Percentiles rank a stretch among this genome's conserved stretches.
Conservation (phyloP, 1,140 invertebrate genomes). For the Pygmarrhopalites habei region DNA sequence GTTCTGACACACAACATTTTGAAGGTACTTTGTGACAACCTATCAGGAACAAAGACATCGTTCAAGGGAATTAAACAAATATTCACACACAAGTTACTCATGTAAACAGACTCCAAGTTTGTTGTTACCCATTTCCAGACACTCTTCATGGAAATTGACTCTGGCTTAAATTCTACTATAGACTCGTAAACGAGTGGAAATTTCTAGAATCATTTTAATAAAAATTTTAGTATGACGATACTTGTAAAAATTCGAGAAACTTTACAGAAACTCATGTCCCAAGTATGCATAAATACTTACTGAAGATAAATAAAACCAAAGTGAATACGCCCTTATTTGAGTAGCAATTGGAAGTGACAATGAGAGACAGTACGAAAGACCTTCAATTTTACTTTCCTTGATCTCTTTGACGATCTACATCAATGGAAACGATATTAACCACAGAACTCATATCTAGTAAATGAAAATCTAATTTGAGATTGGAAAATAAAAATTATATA, state of each 20-base stretch:
- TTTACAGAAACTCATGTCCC: too few species aligned
- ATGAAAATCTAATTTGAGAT: too few species aligned
- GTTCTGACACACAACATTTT: slow-evolving; percentile 44
- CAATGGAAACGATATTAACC: too few species aligned
- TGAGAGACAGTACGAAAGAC: slow-evolving; percentile 47
- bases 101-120: too few species aligned
- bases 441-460: too few species aligned
- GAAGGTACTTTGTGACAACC: slow-evolving; percentile 47
- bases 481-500: too few species aligned
- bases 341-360: slow-evolving; percentile 48
- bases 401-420: slow-evolving; percentile 45
- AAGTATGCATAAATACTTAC: too few species aligned
- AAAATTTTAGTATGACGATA: too few species aligned
- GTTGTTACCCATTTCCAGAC: slow-evolving; percentile 61
- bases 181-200: slow-evolving; percentile 20
- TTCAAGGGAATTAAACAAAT: too few species aligned
- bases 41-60: too few species aligned
- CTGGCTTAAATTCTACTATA: slow-evolving; percentile 37
- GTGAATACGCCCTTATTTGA: slow-evolving; percentile 46
- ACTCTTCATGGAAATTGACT: slow-evolving; percentile 53
- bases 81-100: too few species aligned
- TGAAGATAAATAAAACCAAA: slow-evolving; percentile 45
- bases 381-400: slow-evolving; percentile 44
- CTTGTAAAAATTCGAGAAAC: too few species aligned
- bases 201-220: slow-evolving; percentile 28